Evolutionary conservation across 2,888 invertebrate species (phyloP), one percentile per base, ranked within the genome.

Genomic region (Diarsia mendica): DNA sequence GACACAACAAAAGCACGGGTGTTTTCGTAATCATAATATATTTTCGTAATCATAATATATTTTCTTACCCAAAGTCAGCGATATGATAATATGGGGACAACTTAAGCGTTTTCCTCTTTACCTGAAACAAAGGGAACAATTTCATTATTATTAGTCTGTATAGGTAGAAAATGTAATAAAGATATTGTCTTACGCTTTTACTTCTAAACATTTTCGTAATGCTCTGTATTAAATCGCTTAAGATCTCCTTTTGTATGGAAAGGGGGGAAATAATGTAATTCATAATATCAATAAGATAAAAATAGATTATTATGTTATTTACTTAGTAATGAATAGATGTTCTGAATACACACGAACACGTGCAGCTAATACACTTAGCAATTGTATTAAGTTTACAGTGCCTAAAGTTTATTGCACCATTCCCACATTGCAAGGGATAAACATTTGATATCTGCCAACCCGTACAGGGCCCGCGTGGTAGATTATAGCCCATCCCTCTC

Each of bases 61-160:
- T 83, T 79, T 77, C 85, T 85, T 86, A 86, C 87, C 87, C 81
- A 61, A 82, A 73, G 84, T 86, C 86, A 83, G 85, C 86, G 66
- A 80, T 85, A 86, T 86, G 86, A 71, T 86, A 87, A 86, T 84
- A 79, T 65, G 68, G 82, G 80, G 79, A 76, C 77, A 77, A 79
- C 75, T 72, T 77, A 80, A 81, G 70, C 70, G 73, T 76, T 85
- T 79, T 77, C 81, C 73, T 74, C 75, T 87, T 84, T 87, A 87
- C 87, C 87, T 87, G 87, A 58, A 85, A 87, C 85, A 87, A 86
- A 83, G 64, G 65, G 55, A 79, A 82, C 74, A 72, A 85, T 85
- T 82, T 79, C 66, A 66, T 77, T 84, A 82, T 77, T 84, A 81
- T 76, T 67, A 74, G 68, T 58, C 64, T 11, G 33, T 74, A 65